phyloP scores from a whole-genome alignment of 2,888 invertebrate species.

The Hyppa rectilinea region DNA sequence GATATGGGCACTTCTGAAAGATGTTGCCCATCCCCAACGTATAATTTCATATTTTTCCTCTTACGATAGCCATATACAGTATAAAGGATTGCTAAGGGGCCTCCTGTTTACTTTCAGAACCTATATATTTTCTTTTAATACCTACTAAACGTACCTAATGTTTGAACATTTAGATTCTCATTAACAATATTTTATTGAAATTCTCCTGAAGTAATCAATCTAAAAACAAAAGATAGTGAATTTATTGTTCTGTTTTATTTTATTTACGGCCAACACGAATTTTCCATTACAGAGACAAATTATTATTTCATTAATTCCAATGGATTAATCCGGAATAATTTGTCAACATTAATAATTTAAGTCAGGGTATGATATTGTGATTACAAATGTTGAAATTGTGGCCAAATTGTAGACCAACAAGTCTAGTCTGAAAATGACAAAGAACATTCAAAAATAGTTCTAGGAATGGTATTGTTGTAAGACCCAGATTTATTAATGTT shows the following conservation, averaged over 20 bases:
- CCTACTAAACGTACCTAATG: neutral
- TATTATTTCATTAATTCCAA: slow-evolving; percentile 42
- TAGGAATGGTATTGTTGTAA: neutral
- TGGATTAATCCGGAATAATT: slow-evolving; percentile 48
- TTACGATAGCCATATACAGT: slow-evolving; percentile 12
- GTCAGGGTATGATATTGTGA: slow-evolving; percentile 34
- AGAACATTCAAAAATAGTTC: neutral
- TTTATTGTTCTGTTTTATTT: slow-evolving; percentile 32
- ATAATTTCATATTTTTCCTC: slow-evolving; percentile 33
- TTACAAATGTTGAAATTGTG: slow-evolving; percentile 13
- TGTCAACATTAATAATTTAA: slow-evolving; percentile 47
- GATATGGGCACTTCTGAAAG: slow-evolving; percentile 10
- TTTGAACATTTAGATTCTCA: slow-evolving; percentile 7
- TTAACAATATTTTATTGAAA: slow-evolving; percentile 18
- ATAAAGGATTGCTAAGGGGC: no score
- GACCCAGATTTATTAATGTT: no score
- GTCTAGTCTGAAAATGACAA: neutral
- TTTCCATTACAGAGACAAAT: slow-evolving; percentile 38
- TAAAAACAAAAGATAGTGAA: slow-evolving; percentile 44
- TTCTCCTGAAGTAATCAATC: slow-evolving; percentile 21
- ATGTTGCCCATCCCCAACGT: slow-evolving; percentile 20
- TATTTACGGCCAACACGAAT: slow-evolving; percentile 19
- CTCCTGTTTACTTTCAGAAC: no score
- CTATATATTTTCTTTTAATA: no score
- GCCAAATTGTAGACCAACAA: neutral